Evolutionary conservation across 2,888 invertebrate genomes (phyloP), one percentile per base, ranked within the genome.

Genomic region (Lasioglossum oenotherae): DNA sequence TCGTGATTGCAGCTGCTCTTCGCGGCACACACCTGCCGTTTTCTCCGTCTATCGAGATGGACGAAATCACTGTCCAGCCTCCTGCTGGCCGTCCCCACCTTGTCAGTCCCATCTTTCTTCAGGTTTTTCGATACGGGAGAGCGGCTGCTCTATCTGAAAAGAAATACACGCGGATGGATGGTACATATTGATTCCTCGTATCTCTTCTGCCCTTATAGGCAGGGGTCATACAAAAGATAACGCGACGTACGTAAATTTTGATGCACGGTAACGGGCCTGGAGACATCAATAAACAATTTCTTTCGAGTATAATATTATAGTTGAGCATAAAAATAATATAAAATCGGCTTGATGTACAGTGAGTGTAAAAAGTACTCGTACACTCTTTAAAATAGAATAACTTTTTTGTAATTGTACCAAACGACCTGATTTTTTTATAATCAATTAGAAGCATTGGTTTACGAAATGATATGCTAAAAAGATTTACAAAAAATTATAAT

Each of bases 1-100:
- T 91, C 92, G 93, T 94, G 94, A 94, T 94, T 94, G 93, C 94
- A 94, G 94, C 94, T 94, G 94, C 92, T 90, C 90, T 81, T 80
- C 89, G 1, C 78, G 71, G 85, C 57, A 16, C 64, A 81, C 95
- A 89, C 96, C 96, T 88, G 95, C 95, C 85, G 93, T 94, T 95
- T 95, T 77, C 92, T 96, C 86, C 77, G 80, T 71, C 89, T 89
- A 91, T 92, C 90, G 88, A 87, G 89, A 91, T 92, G 89, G 88
- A 91, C 89, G 89, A 90, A 93, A 94, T 93, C 94, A 92, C 89
- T 91, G 93, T 89, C 73, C 79, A 76, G 46, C 46, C 73, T 80
- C 82, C 57, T 57, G 57, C n/a, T 57, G 57, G 57, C 57, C 64
- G 16, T 64, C 64, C 64, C 64, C 64, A 16, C 71, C 19, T n/a